phyloP scores from a whole-genome alignment of 2,797 vertebrate species.

The Galagoides demidoff region DNA sequence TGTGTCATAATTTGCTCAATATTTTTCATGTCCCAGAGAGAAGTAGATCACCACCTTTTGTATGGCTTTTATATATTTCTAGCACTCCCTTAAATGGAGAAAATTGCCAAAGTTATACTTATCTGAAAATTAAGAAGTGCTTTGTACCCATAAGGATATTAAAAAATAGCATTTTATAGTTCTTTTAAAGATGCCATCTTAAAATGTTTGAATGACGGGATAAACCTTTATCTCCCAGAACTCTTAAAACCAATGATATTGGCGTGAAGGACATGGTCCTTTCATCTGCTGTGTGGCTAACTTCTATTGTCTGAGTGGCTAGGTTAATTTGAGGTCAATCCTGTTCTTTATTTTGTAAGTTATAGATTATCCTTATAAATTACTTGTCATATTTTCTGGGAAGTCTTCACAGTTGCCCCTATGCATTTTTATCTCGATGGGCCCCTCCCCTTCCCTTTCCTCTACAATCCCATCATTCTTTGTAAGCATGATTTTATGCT shows the following conservation, averaged over 20 bases:
- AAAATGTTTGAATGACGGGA: conserved; percentile 32
- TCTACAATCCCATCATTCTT: neutral
- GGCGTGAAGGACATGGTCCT: neutral
- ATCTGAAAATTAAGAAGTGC: conserved; percentile 33
- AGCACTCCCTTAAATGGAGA: neutral
- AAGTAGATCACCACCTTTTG: neutral
- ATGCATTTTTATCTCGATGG: neutral
- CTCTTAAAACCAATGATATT: conserved; percentile 14
- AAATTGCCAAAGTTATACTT: conserved; percentile 44
- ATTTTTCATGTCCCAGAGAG: conserved; percentile 29
- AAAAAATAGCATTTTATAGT: conserved; percentile 31
- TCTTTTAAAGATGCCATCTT: conserved; percentile 31
- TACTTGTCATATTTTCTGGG: neutral
- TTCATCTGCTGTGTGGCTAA: neutral
- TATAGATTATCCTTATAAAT: neutral
- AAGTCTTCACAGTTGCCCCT: neutral
- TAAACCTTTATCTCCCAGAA: conserved; percentile 33
- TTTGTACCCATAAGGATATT: neutral
- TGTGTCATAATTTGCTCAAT: conserved; percentile 39
- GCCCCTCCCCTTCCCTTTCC: neutral
- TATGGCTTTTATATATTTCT: neutral
- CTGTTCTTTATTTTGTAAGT: neutral
- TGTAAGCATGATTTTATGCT: neutral
- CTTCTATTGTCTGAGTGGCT: neutral
- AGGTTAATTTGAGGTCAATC: neutral